These are phyloP conservation scores for Lutjanus argentimaculatus DNA, from an alignment of 2,797 vertebrate genomes.

Conservation along the genomic window DNA sequence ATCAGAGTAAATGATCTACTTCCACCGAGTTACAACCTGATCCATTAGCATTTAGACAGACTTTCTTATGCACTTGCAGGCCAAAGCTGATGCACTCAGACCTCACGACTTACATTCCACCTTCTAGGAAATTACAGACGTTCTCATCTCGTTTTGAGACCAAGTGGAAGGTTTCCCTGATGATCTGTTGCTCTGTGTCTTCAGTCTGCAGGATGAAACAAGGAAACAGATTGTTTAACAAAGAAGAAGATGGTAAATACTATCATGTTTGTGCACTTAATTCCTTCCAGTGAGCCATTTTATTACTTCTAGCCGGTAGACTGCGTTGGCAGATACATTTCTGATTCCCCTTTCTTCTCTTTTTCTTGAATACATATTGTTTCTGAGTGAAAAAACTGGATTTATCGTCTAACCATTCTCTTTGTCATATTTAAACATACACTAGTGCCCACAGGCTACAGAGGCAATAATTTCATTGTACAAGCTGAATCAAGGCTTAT, in stretches of 20 bases:
- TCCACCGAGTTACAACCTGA: too few relatives aligned
- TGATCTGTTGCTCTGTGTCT: constrained; percentile 99
- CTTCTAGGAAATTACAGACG: constrained; percentile 98
- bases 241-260: constrained; percentile 20
- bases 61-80: neutral
- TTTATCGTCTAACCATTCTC: neutral
- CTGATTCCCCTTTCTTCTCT: neutral
- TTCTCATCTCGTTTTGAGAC: constrained; percentile 98
- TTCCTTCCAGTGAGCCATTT: constrained; percentile 33
- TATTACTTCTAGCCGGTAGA: constrained; percentile 5
- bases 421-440: constrained; percentile 46
- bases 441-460: constrained; percentile 20
- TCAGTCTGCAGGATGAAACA: constrained; percentile 87
- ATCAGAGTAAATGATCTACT: neutral
- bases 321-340: constrained; percentile 18
- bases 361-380: constrained; percentile 12
- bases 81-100: neutral
- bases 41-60: constrained; percentile 4
- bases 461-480: constrained; percentile 24
- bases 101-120: constrained; percentile 93
- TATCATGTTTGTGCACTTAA: constrained; percentile 11
- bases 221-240: constrained; percentile 34
- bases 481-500: constrained; percentile 28
- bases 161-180: constrained; percentile 98
- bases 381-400: constrained; percentile 18